Base-by-base conservation (phyloP, 2,888 invertebrate genomes). In the Calameuta filiformis region DNA sequence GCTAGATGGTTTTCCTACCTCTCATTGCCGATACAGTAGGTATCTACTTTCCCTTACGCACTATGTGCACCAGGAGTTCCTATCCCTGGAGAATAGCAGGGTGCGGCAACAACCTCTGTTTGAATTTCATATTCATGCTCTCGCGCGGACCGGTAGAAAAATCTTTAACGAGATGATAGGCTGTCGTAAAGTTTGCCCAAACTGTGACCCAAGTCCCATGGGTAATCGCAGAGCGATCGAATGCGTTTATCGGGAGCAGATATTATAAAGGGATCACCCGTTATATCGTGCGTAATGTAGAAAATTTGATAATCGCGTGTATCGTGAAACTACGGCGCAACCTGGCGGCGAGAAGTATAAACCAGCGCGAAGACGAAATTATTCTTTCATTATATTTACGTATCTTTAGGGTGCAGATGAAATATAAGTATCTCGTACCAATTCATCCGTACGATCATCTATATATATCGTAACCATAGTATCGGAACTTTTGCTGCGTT, bases 401-500 rank as follows among this genome's bases (percentile, higher is more conserved):
- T 40, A 15, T 40, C 1, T 40, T 1, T 1, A 15, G 40, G 40
- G 15, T 15, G 40, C 6, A 40, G 23, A 56, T 56, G 23, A 23
- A 3, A 56, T 56, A 56, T 56, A 56, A 56, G 23, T 23, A 56
- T 56, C 2, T 56, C 23, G 1, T 23, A 9, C 1, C 23, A 23
- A 56, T 56, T 56, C 56, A 56, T 0, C 56, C 56, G 23, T 56
- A 23, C 23, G 23, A 56, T 33, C 3, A 3, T 33, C 3, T 56
- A 23, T 37, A 37, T 23, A 56, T 9, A 56, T 23, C 23, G 56
- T 56, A 23, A 56, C 23, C 56, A 56, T 56, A 56, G 56, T 56
- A 56, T 56, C 56, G 56, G 1, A 56, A 56, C 84, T 85, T 88
- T 85, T 86, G 85, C 83, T 87, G 83, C 85, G 85, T 90, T 89